A percentile compares a stretch with the other conserved stretches of the same genome.
Conservation (phyloP, 2,797 vertebrate genomes). For the Furcifer pardalis region DNA sequence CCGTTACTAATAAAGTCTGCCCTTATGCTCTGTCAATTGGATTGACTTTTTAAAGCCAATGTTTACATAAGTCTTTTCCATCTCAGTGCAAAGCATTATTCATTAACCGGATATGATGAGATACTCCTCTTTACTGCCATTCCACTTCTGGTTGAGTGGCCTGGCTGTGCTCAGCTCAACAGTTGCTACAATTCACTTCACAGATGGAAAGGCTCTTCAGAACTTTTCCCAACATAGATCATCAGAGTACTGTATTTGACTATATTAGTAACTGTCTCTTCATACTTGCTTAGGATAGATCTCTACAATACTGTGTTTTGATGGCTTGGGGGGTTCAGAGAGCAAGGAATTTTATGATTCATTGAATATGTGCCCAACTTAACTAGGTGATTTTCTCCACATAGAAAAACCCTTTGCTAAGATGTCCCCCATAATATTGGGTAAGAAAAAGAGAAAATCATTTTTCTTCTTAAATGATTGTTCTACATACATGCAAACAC, state of each 20-base stretch:
- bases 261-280: not conserved
- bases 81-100: not conserved
- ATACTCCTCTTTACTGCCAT: not conserved
- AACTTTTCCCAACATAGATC: not conserved
- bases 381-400: not conserved
- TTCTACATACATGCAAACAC: not conserved
- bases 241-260: not conserved
- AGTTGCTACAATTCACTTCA: not conserved
- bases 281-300: not conserved
- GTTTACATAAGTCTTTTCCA: not conserved
- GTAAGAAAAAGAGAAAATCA: no score
- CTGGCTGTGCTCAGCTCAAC: not conserved
- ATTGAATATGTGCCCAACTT: not conserved
- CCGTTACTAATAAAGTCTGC: not conserved
- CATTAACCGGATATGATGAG: slow-evolving; percentile 24
- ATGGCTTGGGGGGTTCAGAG: not conserved
- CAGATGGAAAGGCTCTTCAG: not conserved
- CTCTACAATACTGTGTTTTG: not conserved
- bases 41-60: slow-evolving; percentile 17
- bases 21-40: slow-evolving; percentile 5
- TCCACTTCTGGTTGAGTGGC: not conserved
- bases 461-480: not conserved
- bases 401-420: not conserved
- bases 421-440: not conserved
- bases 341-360: not conserved